Evolutionary conservation across 23 tunicate genomes (phyloP).

Genomic region (Diplosoma virens): DNA sequence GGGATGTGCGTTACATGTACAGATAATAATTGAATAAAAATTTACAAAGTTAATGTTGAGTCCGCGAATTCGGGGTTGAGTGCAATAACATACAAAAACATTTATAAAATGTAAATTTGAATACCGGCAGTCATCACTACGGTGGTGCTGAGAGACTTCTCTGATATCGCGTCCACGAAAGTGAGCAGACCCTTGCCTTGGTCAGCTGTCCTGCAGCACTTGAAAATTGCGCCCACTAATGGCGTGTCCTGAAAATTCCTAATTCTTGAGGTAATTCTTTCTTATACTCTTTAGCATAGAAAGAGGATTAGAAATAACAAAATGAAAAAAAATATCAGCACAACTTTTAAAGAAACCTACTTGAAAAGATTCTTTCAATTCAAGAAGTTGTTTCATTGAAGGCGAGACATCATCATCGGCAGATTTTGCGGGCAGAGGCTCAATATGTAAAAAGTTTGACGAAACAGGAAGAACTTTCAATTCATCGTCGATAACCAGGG

Average conservation of each 20-base stretch:
- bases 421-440: constrained; percentile 63
- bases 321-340: background rate
- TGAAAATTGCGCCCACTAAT: constrained; percentile 70
- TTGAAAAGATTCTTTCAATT: constrained; percentile 73
- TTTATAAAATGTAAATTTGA: too few relatives aligned
- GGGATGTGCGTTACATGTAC: too few relatives aligned
- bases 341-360: constrained; percentile 16
- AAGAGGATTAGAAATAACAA: background rate
- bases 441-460: constrained; percentile 32
- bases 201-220: constrained; percentile 80
- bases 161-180: constrained; percentile 81
- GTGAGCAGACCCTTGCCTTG: constrained; percentile 88
- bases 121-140: constrained; percentile 92
- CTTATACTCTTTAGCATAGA: background rate
- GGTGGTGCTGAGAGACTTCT: constrained; percentile 72
- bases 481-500: constrained; percentile 69
- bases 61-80: too few relatives aligned
- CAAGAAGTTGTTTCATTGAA: constrained; percentile 48
- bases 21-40: too few relatives aligned
- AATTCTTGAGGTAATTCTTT: background rate
- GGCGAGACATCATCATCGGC: constrained; percentile 47
- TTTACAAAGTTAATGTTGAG: too few relatives aligned
- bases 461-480: constrained; percentile 76
- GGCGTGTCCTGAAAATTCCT: constrained; percentile 69
- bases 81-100: too few relatives aligned